Base-by-base conservation (phyloP, 2,113 vertebrate genomes). In the Pelecanus crispus region DNA sequence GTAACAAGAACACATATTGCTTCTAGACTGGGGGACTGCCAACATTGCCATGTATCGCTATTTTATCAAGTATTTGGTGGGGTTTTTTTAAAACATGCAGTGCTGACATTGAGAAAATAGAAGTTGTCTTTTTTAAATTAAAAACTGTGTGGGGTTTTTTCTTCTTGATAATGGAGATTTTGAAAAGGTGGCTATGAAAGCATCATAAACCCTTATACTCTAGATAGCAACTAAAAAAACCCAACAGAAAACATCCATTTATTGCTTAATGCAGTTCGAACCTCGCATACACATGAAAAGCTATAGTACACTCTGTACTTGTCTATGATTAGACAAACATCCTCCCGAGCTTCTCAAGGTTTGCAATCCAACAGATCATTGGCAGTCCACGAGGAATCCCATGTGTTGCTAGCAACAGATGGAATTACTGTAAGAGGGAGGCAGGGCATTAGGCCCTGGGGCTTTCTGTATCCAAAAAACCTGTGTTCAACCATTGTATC, bases 101-200 rank as follows among this genome's bases (percentile, higher is more conserved):
- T 58, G 28, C 50, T 94, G 32, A 16, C 34, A 20, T 38, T 81
- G 31, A 52, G 49, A 36, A 50, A 49, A 65, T 13, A 67, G 4
- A 66, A 42, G 1, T 55, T 74, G 21, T 5, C 17, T 1, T 24
- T 22, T 73, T 12, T 1, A 36, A 49, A 36, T n/a, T 15, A 53
- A 40, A 36, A 38, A 18, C 19, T 1, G 2, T 32, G 17, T 2
- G 5, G 2, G 5, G 9, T 38, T 26, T 66, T 50, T 49, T 8
- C 13, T 14, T 20, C 13, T 65, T 61, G 47, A 10, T 53, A 72
- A 55, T 15, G 28, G 22, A 44, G 42, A 25, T 32, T 31, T 72
- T 67, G 58, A 31, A 31, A 61, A 52, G 34, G 28, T 68, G 80
- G 34, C 32, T 55, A 1, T 17, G 61, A 53, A 55, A 32, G 7